phyloP scores from a whole-genome alignment of 2,888 invertebrate genomes.

The Spodoptera picta region DNA sequence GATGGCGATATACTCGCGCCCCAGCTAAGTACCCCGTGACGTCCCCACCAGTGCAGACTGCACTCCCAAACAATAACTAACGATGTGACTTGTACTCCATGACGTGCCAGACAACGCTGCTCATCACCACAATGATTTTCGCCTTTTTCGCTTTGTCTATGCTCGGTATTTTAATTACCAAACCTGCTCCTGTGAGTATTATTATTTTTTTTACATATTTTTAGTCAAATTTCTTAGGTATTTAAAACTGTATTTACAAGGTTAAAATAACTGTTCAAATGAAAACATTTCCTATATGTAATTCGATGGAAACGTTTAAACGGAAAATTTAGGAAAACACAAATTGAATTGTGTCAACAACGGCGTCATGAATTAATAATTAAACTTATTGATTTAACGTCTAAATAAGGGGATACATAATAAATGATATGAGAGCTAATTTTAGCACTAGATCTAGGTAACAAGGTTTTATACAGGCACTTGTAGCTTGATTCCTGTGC shows the following conservation, averaged over 20 bases:
- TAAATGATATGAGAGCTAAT: conserved; percentile 25
- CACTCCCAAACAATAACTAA: conserved; percentile 48
- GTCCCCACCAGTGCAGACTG: conserved; percentile 58
- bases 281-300: no score
- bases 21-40: conserved; percentile 34
- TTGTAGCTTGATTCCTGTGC: conserved; percentile 47
- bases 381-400: no score
- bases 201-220: conserved; percentile 1
- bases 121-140: conserved; percentile 72
- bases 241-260: no score
- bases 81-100: conserved; percentile 63
- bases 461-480: conserved; percentile 46
- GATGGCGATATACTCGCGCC: conserved; percentile 39
- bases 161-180: conserved; percentile 67
- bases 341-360: no score
- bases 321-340: no score
- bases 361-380: no score
- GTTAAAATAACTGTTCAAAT: no score
- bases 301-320: no score
- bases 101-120: conserved; percentile 63
- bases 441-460: conserved; percentile 41
- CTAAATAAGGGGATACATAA: background rate
- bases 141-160: conserved; percentile 69
- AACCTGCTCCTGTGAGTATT: conserved; percentile 62
- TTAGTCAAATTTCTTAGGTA: background rate